Percentiles rank a stretch among this genome's conserved stretches.
Evolutionary conservation across 2,113 vertebrate species (phyloP).

Genomic region (Hippocampus comes): DNA sequence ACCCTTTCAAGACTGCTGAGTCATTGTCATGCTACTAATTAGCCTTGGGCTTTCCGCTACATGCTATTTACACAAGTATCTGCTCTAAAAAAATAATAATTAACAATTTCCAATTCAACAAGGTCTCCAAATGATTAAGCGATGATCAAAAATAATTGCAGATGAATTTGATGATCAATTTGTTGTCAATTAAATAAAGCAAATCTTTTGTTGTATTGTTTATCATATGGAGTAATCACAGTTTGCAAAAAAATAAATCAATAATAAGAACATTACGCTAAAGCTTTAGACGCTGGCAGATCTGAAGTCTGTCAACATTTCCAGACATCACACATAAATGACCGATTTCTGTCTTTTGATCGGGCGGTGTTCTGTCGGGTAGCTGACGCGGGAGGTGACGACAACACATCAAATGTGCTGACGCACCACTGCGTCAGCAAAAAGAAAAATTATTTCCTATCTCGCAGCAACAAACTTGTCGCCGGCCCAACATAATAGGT

Average conservation of each 20-base stretch:
- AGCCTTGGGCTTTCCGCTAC: not conserved
- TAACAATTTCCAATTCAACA: too few relatives aligned
- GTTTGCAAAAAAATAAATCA: not conserved
- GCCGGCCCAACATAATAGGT: not conserved
- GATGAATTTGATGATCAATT: not conserved
- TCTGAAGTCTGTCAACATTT: too few relatives aligned
- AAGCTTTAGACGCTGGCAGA: not conserved
- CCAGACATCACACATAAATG: too few relatives aligned
- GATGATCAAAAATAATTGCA: not conserved
- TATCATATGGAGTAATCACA: not conserved
- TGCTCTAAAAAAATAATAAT: too few relatives aligned
- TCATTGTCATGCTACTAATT: too few relatives aligned
- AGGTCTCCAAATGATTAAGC: too few relatives aligned
- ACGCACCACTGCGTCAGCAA: not conserved
- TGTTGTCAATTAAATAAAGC: too few relatives aligned
- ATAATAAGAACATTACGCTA: not conserved
- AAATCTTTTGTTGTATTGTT: not conserved
- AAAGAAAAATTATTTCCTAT: not conserved
- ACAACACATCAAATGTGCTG: conserved; percentile 8
- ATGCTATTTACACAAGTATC: not conserved
- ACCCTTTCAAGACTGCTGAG: too few relatives aligned
- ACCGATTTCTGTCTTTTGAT: too few relatives aligned
- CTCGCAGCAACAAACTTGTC: not conserved
- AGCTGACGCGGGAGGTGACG: not conserved
- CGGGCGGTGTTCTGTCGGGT: not conserved